Evolutionary conservation across 2,113 vertebrate species (phyloP).

Genomic region (Grammomys surdaster): DNA sequence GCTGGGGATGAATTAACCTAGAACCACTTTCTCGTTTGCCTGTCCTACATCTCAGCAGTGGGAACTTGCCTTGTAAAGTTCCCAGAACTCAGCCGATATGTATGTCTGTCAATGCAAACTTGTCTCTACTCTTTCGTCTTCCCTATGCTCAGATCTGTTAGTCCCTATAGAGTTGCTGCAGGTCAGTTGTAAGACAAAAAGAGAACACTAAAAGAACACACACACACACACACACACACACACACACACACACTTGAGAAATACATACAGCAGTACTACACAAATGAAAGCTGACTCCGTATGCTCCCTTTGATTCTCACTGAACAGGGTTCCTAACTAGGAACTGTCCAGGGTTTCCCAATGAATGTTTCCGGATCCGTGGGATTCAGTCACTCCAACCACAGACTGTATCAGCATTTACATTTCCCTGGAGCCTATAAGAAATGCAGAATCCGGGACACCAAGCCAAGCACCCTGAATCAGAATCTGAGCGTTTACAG

Average conservation of each 20-base stretch:
- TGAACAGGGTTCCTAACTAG: accelerated
- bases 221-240: background rate
- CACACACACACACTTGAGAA: background rate
- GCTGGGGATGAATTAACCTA: background rate
- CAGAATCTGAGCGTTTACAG: background rate
- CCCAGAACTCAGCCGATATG: background rate
- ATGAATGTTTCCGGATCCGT: background rate
- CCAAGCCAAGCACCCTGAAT: background rate
- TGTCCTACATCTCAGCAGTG: background rate
- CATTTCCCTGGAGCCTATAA: background rate
- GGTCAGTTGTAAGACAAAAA: background rate
- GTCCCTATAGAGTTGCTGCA: background rate
- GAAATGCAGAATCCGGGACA: background rate
- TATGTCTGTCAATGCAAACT: background rate
- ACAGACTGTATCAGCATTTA: background rate
- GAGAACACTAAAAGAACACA: background rate
- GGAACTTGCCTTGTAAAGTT: background rate
- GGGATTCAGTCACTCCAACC: background rate
- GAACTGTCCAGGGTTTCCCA: background rate
- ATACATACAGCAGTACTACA: background rate
- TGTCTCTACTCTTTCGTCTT: background rate
- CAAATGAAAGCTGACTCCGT: background rate
- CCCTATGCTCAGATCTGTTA: background rate
- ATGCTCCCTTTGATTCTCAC: accelerated
- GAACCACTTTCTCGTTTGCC: background rate